Evolutionary conservation across 2,888 invertebrate genomes (phyloP).

Genomic region (Perizoma flavofasciatum): DNA sequence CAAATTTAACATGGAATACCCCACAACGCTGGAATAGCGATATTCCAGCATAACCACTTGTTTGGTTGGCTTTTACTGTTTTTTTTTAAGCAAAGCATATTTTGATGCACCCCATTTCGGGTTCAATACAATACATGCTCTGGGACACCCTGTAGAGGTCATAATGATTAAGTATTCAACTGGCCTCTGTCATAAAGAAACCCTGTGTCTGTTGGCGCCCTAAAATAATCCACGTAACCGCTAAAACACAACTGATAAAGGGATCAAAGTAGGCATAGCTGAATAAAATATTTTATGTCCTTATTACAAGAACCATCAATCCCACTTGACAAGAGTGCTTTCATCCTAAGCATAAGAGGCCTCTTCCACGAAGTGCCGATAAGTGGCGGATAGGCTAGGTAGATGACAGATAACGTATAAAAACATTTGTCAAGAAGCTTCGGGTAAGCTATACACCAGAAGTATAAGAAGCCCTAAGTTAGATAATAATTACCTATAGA

Average conservation of each 20-base stretch:
- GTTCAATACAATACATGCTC: too few species aligned
- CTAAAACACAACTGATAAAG: slow-evolving; percentile 9
- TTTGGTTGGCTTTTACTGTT: too few species aligned
- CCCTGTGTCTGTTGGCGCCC: too few species aligned
- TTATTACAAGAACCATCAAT: neutral
- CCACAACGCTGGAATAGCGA: too few species aligned
- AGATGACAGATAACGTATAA: neutral
- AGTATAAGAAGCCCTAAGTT: too few species aligned
- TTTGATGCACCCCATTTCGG: too few species aligned
- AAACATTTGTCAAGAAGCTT: neutral
- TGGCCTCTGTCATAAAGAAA: too few species aligned
- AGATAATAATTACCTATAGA: neutral
- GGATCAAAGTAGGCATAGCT: slow-evolving; percentile 20
- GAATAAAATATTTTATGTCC: neutral
- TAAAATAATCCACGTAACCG: neutral
- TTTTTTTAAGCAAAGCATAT: too few species aligned
- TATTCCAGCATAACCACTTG: too few species aligned
- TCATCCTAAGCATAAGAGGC: neutral
- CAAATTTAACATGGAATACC: too few species aligned
- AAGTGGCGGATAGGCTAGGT: neutral
- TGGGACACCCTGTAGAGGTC: too few species aligned
- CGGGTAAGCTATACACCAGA: neutral
- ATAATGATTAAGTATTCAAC: too few species aligned
- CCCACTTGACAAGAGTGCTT: neutral
- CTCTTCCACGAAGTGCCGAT: neutral